A percentile compares a stretch with the other conserved stretches of the same genome.
Conservation (phyloP, 2,888 invertebrate genomes). For the Drosophila paranaensis region DNA sequence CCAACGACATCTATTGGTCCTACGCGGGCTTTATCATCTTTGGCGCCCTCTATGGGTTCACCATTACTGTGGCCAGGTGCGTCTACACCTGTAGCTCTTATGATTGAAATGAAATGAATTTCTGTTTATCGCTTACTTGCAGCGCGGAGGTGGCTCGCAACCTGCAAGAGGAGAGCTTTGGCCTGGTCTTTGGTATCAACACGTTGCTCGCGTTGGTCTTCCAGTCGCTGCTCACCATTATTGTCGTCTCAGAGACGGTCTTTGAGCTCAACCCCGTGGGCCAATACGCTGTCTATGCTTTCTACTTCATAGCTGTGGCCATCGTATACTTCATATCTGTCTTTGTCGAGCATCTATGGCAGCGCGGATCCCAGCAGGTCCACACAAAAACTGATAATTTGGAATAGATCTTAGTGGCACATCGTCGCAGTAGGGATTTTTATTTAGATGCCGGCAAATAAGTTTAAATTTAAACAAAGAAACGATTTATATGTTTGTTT, state of each 20-base stretch:
- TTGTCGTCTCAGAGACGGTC: constrained; percentile 80
- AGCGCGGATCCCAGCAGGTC: constrained; percentile 25
- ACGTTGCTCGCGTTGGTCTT: constrained; percentile 91
- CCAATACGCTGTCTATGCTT: constrained; percentile 83
- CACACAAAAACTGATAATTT: constrained; percentile 42
- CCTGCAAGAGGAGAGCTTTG: constrained; percentile 93
- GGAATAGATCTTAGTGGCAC: constrained; percentile 29
- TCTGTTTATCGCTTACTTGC: constrained; percentile 57
- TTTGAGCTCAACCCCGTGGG: constrained; percentile 73
- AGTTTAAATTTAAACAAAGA: not conserved
- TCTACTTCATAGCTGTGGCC: constrained; percentile 82
- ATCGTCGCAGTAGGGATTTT: not conserved
- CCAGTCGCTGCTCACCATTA: constrained; percentile 90
- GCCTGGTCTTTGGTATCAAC: constrained; percentile 95
- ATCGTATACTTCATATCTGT: constrained; percentile 78
- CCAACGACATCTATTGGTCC: constrained; percentile 88
- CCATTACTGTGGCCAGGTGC: constrained; percentile 83
- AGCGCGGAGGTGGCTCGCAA: constrained; percentile 95
- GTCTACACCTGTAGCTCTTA: not conserved
- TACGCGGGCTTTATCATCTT: constrained; percentile 91
- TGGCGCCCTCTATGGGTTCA: constrained; percentile 91
- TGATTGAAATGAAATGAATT: not conserved
- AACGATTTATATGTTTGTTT: not conserved
- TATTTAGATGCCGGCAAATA: not conserved
- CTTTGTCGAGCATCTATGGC: constrained; percentile 69